These are phyloP conservation scores for Coleophora flavipennella DNA, from an alignment of 2,888 invertebrate genomes.

Conservation along the genomic window DNA sequence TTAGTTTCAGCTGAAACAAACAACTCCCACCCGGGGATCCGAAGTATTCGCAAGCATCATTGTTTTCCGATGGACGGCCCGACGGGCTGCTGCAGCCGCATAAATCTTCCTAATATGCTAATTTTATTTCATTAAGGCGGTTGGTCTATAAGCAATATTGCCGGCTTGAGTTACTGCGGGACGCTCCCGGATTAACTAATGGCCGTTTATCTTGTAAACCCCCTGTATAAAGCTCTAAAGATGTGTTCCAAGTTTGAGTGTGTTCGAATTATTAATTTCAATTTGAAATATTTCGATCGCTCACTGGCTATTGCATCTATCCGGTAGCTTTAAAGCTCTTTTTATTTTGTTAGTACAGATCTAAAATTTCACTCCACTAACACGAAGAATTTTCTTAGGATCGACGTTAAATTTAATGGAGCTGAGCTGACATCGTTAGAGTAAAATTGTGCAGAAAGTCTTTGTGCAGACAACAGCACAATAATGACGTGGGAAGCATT, in stretches of 20 bases:
- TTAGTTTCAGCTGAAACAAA: constrained; percentile 12
- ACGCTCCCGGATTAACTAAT: constrained; percentile 68
- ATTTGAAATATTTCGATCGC: neutral
- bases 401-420: too few relatives aligned
- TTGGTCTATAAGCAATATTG: constrained; percentile 64
- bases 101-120: constrained; percentile 70
- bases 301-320: too few relatives aligned
- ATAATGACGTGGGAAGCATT: too few relatives aligned
- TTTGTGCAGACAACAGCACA: too few relatives aligned
- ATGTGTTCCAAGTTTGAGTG: constrained; percentile 47
- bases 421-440: too few relatives aligned
- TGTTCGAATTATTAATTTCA: constrained; percentile 4
- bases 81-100: constrained; percentile 32
- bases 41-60: constrained; percentile 33
- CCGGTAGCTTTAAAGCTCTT: too few relatives aligned
- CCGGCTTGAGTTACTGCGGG: constrained; percentile 55
- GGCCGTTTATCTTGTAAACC: constrained; percentile 69
- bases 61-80: constrained; percentile 50
- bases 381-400: too few relatives aligned
- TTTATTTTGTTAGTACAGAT: too few relatives aligned
- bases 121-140: constrained; percentile 71
- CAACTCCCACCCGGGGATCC: constrained; percentile 32
- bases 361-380: too few relatives aligned
- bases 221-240: constrained; percentile 38
- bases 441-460: too few relatives aligned